Conservation (phyloP, 1,140 invertebrate genomes). For the Leptonema lineaticorne region DNA sequence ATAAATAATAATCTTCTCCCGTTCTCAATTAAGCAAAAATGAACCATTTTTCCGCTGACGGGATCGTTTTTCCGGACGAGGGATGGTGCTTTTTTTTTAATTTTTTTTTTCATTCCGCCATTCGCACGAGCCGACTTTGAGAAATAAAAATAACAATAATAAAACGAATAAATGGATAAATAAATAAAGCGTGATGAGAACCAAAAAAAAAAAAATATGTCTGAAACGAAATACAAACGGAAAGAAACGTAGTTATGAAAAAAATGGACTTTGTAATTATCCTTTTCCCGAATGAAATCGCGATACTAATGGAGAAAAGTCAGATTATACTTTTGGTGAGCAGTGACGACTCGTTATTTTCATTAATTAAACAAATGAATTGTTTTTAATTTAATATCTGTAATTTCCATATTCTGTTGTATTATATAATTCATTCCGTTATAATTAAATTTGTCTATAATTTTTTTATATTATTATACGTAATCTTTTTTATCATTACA, state of each 20-base stretch:
- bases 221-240: background rate
- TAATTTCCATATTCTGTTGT: too few species aligned
- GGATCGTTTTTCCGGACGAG: constrained; percentile 7
- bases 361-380: background rate
- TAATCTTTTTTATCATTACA: too few species aligned
- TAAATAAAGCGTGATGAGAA: too few species aligned
- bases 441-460: too few species aligned
- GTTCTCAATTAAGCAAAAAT: constrained; percentile 37
- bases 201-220: background rate
- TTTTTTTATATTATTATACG: too few species aligned
- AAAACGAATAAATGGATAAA: too few species aligned
- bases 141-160: background rate
- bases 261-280: constrained; percentile 38
- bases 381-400: background rate
- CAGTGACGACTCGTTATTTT: constrained; percentile 4
- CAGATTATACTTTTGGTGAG: background rate
- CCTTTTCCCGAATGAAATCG: constrained; percentile 30
- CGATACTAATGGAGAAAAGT: constrained; percentile 32
- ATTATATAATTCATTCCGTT: too few species aligned
- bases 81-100: too few species aligned
- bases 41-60: constrained; percentile 21
- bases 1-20: background rate
- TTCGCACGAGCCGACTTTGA: background rate
- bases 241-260: constrained; percentile 1
- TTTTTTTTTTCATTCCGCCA: constrained; percentile 27